Evolutionary conservation across 2,888 invertebrate species (phyloP).

Genomic region (Theristus sp.): DNA sequence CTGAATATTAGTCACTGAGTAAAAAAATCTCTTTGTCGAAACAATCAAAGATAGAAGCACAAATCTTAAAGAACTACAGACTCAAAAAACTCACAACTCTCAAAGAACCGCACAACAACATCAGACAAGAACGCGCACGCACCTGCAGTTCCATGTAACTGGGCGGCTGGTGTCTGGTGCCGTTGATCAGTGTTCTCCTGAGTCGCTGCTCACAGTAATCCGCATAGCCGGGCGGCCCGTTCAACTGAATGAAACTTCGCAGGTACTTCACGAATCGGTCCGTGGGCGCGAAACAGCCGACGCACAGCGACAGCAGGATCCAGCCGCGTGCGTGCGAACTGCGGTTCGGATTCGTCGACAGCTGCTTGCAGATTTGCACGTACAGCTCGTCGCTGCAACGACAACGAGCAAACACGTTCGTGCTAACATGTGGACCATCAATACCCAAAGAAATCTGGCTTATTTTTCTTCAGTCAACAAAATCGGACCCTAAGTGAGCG

Average conservation of each 20-base stretch:
- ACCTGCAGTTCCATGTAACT: slow-evolving; percentile 86
- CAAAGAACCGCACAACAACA: too few relatives aligned
- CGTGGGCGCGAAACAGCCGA: slow-evolving; percentile 97
- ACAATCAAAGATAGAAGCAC: too few relatives aligned
- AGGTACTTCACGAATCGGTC: slow-evolving; percentile 66
- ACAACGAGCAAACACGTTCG: background rate
- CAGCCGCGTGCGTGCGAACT: slow-evolving; percentile 96
- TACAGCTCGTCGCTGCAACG: slow-evolving; percentile 38
- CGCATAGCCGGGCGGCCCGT: slow-evolving; percentile 88
- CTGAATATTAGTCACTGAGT: too few relatives aligned
- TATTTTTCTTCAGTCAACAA: background rate
- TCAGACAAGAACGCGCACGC: too few relatives aligned
- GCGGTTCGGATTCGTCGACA: slow-evolving; percentile 37
- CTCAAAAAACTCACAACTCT: too few relatives aligned
- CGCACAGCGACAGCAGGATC: slow-evolving; percentile 90
- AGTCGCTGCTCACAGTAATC: slow-evolving; percentile 87
- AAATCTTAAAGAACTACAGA: too few relatives aligned
- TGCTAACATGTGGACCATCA: background rate
- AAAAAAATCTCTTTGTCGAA: too few relatives aligned
- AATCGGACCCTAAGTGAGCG: too few relatives aligned
- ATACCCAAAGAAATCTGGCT: background rate
- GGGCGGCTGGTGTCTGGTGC: slow-evolving; percentile 92
- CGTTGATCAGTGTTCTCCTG: slow-evolving; percentile 87
- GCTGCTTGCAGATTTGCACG: slow-evolving; percentile 39
- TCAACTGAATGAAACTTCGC: slow-evolving; percentile 78